These are phyloP conservation scores for Papilio polyxenes DNA, from an alignment of 1,140 invertebrate species.

Conservation along the genomic window DNA sequence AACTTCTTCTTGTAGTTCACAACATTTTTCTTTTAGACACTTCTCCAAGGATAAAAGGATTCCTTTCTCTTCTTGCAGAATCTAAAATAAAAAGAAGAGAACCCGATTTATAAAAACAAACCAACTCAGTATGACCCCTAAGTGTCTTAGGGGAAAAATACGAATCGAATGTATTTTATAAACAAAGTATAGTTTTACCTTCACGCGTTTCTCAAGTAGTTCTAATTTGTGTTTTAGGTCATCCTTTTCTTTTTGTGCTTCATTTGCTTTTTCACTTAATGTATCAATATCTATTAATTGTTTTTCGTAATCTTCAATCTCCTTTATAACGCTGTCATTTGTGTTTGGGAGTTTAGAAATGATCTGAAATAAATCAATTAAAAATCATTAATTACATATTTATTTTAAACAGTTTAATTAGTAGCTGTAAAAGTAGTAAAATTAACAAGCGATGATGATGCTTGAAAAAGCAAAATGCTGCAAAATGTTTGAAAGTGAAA, in stretches of 20 bases:
- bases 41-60: conserved; percentile 88
- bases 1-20: conserved; percentile 83
- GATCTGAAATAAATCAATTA: conserved; percentile 54
- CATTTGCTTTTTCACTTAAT: conserved; percentile 81
- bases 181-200: conserved; percentile 76
- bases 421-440: too few relatives aligned
- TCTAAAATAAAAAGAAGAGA: conserved; percentile 75
- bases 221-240: conserved; percentile 83
- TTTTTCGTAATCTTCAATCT: conserved; percentile 86
- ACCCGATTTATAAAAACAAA: background rate
- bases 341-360: conserved; percentile 65
- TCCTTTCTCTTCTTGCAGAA: conserved; percentile 89
- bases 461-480: too few relatives aligned
- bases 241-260: conserved; percentile 82
- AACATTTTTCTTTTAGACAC: conserved; percentile 87
- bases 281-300: conserved; percentile 87
- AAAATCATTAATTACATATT: background rate
- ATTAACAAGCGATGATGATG: too few relatives aligned
- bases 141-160: background rate
- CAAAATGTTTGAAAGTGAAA: too few relatives aligned
- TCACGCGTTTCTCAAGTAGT: conserved; percentile 86
- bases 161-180: background rate
- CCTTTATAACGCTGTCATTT: conserved; percentile 82
- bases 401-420: background rate
- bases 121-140: background rate